Evolutionary conservation across 1,140 invertebrate genomes (phyloP).

Genomic region (Reticulitermes speratus): DNA sequence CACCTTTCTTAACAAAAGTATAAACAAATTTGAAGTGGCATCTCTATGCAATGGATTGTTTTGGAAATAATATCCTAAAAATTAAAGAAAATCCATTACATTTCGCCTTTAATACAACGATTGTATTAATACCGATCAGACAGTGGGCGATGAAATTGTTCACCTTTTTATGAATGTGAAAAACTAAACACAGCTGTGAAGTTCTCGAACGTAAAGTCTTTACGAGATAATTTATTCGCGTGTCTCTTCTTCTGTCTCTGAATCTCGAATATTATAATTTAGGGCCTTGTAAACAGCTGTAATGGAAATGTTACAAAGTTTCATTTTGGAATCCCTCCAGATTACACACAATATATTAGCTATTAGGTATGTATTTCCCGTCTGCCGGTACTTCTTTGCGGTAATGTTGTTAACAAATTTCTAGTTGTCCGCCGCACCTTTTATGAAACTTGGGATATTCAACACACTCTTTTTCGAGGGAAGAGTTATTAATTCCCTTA

Average conservation of each 20-base stretch:
- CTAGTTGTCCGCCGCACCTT: background rate
- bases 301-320: background rate
- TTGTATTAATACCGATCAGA: background rate
- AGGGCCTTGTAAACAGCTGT: background rate
- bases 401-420: background rate
- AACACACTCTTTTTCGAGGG: background rate
- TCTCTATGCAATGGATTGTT: background rate
- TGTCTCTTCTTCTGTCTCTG: too few relatives aligned
- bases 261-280: background rate
- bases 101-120: background rate
- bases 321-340: background rate
- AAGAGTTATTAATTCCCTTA: background rate
- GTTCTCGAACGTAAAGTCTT: too few relatives aligned
- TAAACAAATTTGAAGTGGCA: too few relatives aligned
- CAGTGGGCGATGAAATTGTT: background rate
- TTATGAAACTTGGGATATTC: background rate
- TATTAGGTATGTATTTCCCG: conserved; percentile 12
- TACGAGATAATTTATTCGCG: too few relatives aligned
- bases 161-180: background rate
- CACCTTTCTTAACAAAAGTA: too few relatives aligned
- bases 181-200: too few relatives aligned
- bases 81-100: background rate
- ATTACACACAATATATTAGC: background rate
- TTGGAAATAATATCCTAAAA: background rate
- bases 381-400: background rate